phyloP scores from a whole-genome alignment of 2,113 vertebrate genomes.

The Pterocles gutturalis region DNA sequence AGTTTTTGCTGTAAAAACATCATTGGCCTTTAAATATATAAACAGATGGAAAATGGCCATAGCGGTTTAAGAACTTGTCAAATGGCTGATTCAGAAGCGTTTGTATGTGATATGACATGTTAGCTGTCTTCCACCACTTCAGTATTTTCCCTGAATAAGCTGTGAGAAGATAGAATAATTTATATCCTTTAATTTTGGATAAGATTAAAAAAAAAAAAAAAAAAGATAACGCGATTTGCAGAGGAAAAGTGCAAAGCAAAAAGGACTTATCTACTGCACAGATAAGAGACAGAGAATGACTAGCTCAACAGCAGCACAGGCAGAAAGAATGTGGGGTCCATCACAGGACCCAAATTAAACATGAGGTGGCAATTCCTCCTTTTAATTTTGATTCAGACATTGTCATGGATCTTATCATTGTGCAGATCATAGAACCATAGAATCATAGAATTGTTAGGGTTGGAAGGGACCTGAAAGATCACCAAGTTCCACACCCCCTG shows the following conservation, averaged over 20 bases:
- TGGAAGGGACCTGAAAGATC: too few relatives aligned
- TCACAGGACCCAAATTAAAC: not conserved
- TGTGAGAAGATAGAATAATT: not conserved
- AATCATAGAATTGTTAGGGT: too few relatives aligned
- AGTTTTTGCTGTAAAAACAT: not conserved
- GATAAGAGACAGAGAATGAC: not conserved
- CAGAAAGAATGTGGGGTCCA: not conserved
- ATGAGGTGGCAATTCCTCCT: not conserved
- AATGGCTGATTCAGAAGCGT: not conserved
- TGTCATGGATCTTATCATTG: not conserved
- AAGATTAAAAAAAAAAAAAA: not conserved
- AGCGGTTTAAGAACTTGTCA: not conserved
- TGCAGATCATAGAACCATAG: not conserved
- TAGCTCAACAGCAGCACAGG: not conserved
- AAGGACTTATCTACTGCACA: not conserved
- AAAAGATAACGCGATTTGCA: not conserved
- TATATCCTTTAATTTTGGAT: not conserved
- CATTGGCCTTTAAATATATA: not conserved
- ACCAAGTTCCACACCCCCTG: too few relatives aligned
- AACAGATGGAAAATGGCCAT: not conserved
- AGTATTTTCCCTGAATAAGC: not conserved
- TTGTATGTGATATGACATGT: not conserved
- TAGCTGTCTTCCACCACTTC: not conserved
- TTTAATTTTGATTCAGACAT: not conserved
- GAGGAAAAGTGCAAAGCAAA: not conserved